Evolutionary conservation across 2,113 vertebrate species (phyloP), one percentile per base, ranked within the genome.

Genomic region (Atlantisia rogersi): DNA sequence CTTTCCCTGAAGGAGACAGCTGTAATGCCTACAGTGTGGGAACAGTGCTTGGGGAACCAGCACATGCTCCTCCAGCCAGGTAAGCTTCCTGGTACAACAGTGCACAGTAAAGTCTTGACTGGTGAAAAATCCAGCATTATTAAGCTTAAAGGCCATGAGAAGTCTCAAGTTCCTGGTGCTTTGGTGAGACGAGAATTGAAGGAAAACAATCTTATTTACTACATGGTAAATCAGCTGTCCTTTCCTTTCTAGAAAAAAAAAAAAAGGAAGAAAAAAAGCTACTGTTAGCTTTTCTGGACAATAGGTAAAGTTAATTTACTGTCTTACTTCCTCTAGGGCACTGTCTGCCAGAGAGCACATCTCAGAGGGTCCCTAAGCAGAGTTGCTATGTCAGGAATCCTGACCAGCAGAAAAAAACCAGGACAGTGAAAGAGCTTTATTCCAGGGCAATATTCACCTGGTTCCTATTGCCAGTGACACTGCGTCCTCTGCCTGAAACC

Each of bases 71-170:
- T 15, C 21, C 50, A 12, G 35, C 15, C 53, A n/a, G 11, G 11
- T 40, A 7, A 3, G 2, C 11, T 65, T 63, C 50, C 29, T 24
- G 28, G 18, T 28, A 77, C 46, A 0, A 2, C 0, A 1, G 3
- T 15, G 50, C 39, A 26, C 40, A 40, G 67, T 29, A 67, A 78
- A 71, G 11, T 32, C 55, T 58, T 32, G 35, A 39, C 9, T 11
- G 18, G 14, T 9, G 37, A 12, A 12, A 2, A 3, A 1, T 74
- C 15, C 16, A 68, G 29, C 15, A 2, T 42, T 56, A 39, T 35
- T 59, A 56, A 79, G 18, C 39, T 15, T 56, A 53, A 56, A 65
- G 32, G 24, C 20, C 17, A 16, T 12, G 9, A 15, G 24, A 77
- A 59, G 31, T 32, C 12, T 83, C 15, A 21, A 39, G 32, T 22